A percentile compares a stretch with the other conserved stretches of the same genome.
These are phyloP conservation scores for Nannoperca australis DNA, from an alignment of 2,797 vertebrate genomes.

Conservation along the genomic window DNA sequence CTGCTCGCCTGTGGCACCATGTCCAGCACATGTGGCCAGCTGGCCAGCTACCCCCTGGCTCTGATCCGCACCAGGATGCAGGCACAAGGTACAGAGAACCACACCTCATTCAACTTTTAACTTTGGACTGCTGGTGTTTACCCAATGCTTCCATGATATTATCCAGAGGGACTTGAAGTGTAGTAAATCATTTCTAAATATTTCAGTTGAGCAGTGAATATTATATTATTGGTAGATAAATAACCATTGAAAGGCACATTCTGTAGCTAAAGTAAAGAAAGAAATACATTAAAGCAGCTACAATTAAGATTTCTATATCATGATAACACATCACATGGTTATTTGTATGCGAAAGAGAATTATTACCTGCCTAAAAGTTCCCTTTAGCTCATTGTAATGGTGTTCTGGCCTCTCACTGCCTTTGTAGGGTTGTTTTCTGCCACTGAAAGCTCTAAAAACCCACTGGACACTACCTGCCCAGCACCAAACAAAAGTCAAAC, in stretches of 20 bases:
- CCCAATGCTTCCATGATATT: background rate
- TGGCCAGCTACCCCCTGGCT: slow-evolving; percentile 94
- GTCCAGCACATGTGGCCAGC: slow-evolving; percentile 93
- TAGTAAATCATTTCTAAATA: background rate
- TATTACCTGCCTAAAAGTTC: background rate
- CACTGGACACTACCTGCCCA: too few species aligned
- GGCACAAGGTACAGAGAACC: slow-evolving; percentile 88
- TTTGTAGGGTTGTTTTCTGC: background rate
- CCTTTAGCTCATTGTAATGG: background rate
- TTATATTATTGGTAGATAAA: background rate
- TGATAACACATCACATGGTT: too few species aligned
- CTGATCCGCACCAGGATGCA: slow-evolving; percentile 95
- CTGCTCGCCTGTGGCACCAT: slow-evolving; percentile 91
- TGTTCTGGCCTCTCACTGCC: background rate
- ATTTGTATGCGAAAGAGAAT: too few species aligned
- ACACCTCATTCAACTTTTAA: background rate
- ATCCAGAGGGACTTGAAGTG: background rate
- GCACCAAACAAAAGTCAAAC: background rate
- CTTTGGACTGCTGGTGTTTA: background rate
- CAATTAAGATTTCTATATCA: background rate
- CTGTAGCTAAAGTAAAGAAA: background rate
- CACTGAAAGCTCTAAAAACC: background rate
- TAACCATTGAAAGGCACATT: background rate
- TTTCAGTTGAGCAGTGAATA: background rate
- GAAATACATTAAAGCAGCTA: background rate